Percentiles rank a stretch among this genome's conserved stretches.
Conservation (phyloP, 2,113 vertebrate genomes). For the Corythaixoides concolor region DNA sequence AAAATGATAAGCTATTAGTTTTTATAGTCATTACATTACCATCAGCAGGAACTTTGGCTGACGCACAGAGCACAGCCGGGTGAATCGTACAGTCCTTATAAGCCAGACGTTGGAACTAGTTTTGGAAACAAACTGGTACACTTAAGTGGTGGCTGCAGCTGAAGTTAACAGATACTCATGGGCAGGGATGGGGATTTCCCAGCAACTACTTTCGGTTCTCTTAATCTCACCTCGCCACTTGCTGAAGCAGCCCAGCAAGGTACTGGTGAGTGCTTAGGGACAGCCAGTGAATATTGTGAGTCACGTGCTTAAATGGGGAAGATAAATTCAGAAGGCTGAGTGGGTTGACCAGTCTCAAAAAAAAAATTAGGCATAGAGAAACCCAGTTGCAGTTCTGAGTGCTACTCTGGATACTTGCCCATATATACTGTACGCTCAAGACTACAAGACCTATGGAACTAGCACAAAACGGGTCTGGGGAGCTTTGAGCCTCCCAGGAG, state of each 20-base stretch:
- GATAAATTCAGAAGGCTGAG: background rate
- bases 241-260: background rate
- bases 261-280: background rate
- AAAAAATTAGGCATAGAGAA: background rate
- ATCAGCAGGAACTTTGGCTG: background rate
- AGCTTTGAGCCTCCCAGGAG: background rate
- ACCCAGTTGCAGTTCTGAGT: background rate
- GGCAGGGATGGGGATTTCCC: background rate
- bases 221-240: background rate
- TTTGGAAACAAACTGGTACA: background rate
- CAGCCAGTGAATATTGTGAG: background rate
- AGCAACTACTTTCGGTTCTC: background rate
- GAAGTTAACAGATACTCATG: background rate
- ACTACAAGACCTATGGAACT: background rate
- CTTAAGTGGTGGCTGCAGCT: background rate
- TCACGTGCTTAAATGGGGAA: background rate
- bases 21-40: background rate
- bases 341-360: background rate
- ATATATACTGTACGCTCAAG: background rate
- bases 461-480: background rate
- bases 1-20: background rate
- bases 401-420: background rate
- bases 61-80: rapidly evolving
- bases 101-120: background rate
- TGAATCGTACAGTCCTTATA: rapidly evolving